Evolutionary conservation across 2,888 invertebrate genomes (phyloP), one percentile per base, ranked within the genome.

Genomic region (Dermolepida albohirtum): DNA sequence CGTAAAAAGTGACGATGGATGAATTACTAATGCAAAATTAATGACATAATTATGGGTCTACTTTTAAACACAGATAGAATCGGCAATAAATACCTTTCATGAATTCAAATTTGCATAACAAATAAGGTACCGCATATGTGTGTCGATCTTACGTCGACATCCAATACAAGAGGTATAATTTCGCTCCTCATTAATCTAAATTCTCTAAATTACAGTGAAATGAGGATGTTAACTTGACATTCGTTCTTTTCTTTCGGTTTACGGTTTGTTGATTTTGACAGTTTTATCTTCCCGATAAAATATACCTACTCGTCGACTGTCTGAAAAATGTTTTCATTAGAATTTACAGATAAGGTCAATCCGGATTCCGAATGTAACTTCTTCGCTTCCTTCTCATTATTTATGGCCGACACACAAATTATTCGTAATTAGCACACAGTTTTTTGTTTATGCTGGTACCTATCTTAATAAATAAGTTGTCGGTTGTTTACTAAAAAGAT

Each of bases 141-240:
- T 62, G 59, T 39, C 47, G 59, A 47, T 14, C 47, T 29, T 47
- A 47, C 39, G 29, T 41, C 34, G 59, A 11, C 59, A 62, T 62
- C 47, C 47, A 17, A 62, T 62, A 62, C n/a, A 62, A 47, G 29
- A 39, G 34, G 59, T 62, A 47, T 62, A 62, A 62, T 62, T 62
- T 62, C 43, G 57, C 29, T 44, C 43, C 44, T 41, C 57, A 44
- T 57, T 57, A 57, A 57, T 57, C 57, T 57, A 57, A 57, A 57
- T 57, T 44, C 57, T 44, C 8, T 57, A 44, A 57, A 57, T 43
- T 57, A 57, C 29, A 57, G 12, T 57, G 57, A 41, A 44, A 43
- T 43, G 57, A 44, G 57, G 29, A 57, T 44, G 44, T 39, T 62
- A 49, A 27, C 59, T 47, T 62, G 59, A 49, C 59, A 62, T 27